Evolutionary conservation across 1,140 invertebrate genomes (phyloP), one percentile per base, ranked within the genome.

Genomic region (Thaumatotibia leucotreta): DNA sequence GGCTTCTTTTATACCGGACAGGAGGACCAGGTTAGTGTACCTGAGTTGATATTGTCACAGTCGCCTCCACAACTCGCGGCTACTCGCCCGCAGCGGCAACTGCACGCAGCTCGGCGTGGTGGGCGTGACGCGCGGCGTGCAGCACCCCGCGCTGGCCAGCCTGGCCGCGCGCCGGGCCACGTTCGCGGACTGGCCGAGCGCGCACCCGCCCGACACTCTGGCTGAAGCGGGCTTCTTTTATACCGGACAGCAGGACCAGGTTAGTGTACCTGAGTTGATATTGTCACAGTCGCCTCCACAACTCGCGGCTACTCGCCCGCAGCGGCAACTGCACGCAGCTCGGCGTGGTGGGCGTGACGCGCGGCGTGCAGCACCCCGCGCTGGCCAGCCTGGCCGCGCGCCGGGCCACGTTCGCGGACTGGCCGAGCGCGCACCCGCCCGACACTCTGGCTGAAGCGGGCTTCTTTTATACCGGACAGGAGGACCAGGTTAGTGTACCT

Each of bases 191-290:
- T 95, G 95, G 94, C 94, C 94, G n/a, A 83, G 91, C 32, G 87
- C 93, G 66, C 92, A 92, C n/a, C 94, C 95, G 75, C 94, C 94
- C 9, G 86, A 93, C 32, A 84, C 93, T 1, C 82, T 97, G 1
- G 94, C 95, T 5, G 93, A 94, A 39, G 95, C 95, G 63, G 96
- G 96, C 0, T 97, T 96, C 82, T 96, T 93, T 80, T 96, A 96
- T 72, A 94, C 93, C 29, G 95, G 95, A 73, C 91, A 91, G 61
- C 92, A 92, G 35, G 95, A 96, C 79, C 93, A 94, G 74, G 88
- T 90, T 69, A 14, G 32, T 0, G 17, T 10, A 1, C 4, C 6
- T 10, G 6, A 20, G 8, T 49, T 2, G 33, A 14, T 39, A 39
- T 39, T 5, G 3, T 2, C 33, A 10, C n/a, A n/a, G n/a, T 14